Percentiles rank a stretch among this genome's conserved stretches.
phyloP scores from a whole-genome alignment of 2,888 invertebrate species.

The Lochmaea capreae region DNA sequence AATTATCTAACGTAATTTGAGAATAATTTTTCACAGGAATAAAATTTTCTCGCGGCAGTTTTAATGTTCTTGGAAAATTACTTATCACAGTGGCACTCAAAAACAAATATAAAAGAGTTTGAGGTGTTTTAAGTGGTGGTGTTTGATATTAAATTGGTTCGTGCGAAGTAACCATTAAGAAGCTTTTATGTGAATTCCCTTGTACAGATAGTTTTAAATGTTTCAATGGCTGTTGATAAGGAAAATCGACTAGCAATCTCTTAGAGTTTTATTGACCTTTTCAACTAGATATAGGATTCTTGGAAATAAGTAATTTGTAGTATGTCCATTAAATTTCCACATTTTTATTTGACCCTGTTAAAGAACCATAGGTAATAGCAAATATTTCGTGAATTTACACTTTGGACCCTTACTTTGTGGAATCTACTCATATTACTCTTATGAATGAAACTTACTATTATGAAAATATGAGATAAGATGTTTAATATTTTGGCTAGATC shows the following conservation, averaged over 20 bases:
- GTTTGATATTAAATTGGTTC: slow-evolving; percentile 18
- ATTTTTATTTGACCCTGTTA: too few relatives aligned
- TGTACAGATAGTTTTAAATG: slow-evolving; percentile 21
- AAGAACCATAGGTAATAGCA: too few relatives aligned
- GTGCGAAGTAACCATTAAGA: slow-evolving; percentile 18
- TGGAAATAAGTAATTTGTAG: neutral
- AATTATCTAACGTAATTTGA: neutral
- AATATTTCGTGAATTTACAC: too few relatives aligned
- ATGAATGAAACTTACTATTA: too few relatives aligned
- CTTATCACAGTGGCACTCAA: slow-evolving; percentile 1
- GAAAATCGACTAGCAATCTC: slow-evolving; percentile 1
- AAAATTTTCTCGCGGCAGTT: neutral
- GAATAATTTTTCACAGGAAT: neutral
- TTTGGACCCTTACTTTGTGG: too few relatives aligned
- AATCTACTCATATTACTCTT: too few relatives aligned
- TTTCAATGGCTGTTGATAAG: slow-evolving; percentile 16
- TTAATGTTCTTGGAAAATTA: slow-evolving; percentile 9
- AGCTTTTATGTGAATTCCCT: slow-evolving; percentile 19
- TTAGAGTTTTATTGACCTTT: slow-evolving; percentile 6
- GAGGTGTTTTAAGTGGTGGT: slow-evolving; percentile 5
- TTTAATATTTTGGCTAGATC: too few relatives aligned
- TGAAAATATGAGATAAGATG: too few relatives aligned
- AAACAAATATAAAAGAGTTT: slow-evolving; percentile 3
- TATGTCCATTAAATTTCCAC: too few relatives aligned
- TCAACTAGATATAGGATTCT: neutral